A percentile compares a stretch with the other conserved stretches of the same genome.
Conservation (phyloP, 2,888 invertebrate species). For the Epinotia ramella region DNA sequence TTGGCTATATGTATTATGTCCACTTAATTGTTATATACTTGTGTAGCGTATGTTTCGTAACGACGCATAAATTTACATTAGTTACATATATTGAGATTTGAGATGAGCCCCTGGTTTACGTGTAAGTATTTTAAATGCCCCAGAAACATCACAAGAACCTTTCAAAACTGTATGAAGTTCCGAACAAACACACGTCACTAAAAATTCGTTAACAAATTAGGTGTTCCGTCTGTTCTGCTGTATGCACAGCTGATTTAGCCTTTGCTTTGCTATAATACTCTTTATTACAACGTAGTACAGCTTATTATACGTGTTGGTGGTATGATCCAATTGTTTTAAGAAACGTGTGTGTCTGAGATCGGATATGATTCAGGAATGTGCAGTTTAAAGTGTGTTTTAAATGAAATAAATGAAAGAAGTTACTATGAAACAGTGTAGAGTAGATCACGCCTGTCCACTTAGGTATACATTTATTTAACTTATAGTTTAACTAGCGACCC, state of each 20-base stretch:
- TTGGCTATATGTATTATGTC: too few relatives aligned
- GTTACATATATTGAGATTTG: too few relatives aligned
- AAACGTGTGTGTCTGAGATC: constrained; percentile 30
- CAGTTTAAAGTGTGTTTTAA: constrained; percentile 9
- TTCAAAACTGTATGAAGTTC: constrained; percentile 6
- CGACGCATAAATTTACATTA: too few relatives aligned
- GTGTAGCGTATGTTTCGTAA: too few relatives aligned
- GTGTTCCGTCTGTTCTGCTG: constrained; percentile 18
- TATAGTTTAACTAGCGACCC: too few relatives aligned
- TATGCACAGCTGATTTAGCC: constrained; percentile 40
- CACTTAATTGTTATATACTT: too few relatives aligned
- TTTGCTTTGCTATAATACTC: constrained; percentile 1
- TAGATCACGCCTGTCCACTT: too few relatives aligned
- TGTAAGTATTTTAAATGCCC: neutral
- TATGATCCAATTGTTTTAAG: constrained; percentile 32
- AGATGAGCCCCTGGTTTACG: neutral
- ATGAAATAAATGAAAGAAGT: neutral
- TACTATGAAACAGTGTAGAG: too few relatives aligned
- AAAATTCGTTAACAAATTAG: constrained; percentile 31
- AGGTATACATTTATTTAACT: too few relatives aligned
- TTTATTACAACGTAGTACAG: constrained; percentile 2
- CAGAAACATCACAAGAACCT: neutral
- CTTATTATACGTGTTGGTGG: neutral
- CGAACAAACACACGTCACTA: constrained; percentile 17
- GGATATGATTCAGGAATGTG: constrained; percentile 44